phyloP scores from a whole-genome alignment of 2,113 vertebrate species.

The human region DNA sequence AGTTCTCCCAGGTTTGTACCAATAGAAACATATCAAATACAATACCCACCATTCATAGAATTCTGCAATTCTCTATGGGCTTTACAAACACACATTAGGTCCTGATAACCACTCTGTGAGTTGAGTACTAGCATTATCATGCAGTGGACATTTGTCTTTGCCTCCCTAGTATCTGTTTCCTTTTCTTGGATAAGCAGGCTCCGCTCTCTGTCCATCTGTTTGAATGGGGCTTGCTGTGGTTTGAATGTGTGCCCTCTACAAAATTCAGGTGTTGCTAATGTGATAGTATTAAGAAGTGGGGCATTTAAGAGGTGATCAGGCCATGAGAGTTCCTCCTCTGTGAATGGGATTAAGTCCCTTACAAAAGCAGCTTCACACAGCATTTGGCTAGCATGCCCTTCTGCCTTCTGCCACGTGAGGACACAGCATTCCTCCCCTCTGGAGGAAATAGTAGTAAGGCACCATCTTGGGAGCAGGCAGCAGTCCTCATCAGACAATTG shows the following conservation, averaged over 20 bases:
- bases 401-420: not conserved
- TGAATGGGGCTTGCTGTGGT: not conserved
- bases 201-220: not conserved
- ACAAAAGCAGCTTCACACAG: not conserved
- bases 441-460: not conserved
- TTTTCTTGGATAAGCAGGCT: not conserved
- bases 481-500: not conserved
- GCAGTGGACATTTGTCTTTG: not conserved
- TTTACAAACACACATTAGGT: not conserved
- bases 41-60: not conserved
- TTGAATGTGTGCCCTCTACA: not conserved
- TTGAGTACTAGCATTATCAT: not conserved
- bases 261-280: not conserved
- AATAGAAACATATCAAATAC: not conserved
- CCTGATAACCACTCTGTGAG: not conserved
- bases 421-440: not conserved
- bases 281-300: too few relatives aligned
- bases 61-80: not conserved
- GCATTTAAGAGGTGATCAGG: not conserved
- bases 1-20: not conserved
- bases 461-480: not conserved
- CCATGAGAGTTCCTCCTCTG: not conserved
- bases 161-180: not conserved
- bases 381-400: not conserved
- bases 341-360: not conserved